Conservation (phyloP, 2,113 vertebrate genomes). For the Rhinogobius similis region DNA sequence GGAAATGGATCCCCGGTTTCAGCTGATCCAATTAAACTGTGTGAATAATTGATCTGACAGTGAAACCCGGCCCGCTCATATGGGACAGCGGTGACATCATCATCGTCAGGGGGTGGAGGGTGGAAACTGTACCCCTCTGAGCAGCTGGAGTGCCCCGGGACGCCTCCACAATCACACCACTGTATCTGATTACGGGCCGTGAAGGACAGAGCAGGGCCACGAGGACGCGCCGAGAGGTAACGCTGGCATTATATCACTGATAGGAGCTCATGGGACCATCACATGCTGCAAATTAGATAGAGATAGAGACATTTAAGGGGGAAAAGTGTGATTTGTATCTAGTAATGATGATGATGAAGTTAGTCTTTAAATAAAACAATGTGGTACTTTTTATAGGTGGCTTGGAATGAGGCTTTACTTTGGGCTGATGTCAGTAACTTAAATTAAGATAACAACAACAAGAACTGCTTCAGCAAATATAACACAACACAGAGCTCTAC, state of each 20-base stretch:
- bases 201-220: conserved; percentile 66
- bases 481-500: too few relatives aligned
- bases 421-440: background rate
- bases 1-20: conserved; percentile 75
- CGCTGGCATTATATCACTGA: conserved; percentile 54
- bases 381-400: background rate
- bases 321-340: conserved; percentile 21
- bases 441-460: background rate
- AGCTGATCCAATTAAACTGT: conserved; percentile 77
- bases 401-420: background rate
- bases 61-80: conserved; percentile 73
- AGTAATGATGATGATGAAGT: conserved; percentile 4
- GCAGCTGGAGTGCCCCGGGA: conserved; percentile 67
- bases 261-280: conserved; percentile 55
- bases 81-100: conserved; percentile 74
- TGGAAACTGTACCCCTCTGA: conserved; percentile 62
- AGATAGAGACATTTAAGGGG: conserved; percentile 13
- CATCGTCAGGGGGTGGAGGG: conserved; percentile 42
- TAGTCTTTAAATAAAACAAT: conserved; percentile 1
- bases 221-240: conserved; percentile 56
- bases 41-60: conserved; percentile 79
- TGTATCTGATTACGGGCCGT: conserved; percentile 68
- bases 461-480: too few relatives aligned
- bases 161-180: conserved; percentile 64
- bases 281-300: conserved; percentile 44